These are phyloP conservation scores for Xanthia togata DNA, from an alignment of 2,888 invertebrate species.

Conservation along the genomic window DNA sequence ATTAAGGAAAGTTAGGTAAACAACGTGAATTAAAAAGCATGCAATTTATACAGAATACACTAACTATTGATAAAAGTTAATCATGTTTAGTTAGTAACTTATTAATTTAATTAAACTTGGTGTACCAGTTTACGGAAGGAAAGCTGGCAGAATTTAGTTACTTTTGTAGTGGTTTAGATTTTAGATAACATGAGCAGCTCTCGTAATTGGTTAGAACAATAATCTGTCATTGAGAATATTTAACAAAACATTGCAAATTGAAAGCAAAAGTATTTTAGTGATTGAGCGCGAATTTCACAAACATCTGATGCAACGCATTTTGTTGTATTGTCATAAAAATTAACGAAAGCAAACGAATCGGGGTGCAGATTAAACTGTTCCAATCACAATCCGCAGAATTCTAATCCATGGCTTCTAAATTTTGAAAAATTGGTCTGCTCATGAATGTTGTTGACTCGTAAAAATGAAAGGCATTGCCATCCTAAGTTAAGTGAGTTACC, in stretches of 20 bases:
- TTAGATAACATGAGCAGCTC: constrained; percentile 3
- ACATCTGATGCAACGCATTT: neutral
- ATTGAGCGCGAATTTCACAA: neutral
- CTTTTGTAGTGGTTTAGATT: constrained; percentile 14
- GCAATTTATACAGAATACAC: constrained; percentile 8
- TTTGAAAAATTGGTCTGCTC: neutral
- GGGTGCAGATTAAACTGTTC: neutral
- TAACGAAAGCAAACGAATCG: too few relatives aligned
- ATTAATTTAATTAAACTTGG: constrained; percentile 3
- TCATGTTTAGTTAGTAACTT: neutral
- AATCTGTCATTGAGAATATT: neutral
- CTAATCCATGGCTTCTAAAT: too few relatives aligned
- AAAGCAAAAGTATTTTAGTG: neutral
- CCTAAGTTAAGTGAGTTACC: too few relatives aligned
- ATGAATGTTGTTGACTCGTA: neutral
- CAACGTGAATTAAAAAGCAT: constrained; percentile 10
- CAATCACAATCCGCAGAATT: neutral
- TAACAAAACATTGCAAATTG: neutral
- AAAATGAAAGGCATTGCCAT: neutral
- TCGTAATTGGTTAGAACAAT: neutral
- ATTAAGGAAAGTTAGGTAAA: constrained; percentile 3
- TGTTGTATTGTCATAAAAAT: neutral
- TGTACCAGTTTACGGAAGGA: neutral
- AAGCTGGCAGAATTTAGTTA: constrained; percentile 19
- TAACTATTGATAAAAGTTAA: constrained; percentile 6